Percentiles rank a stretch among this genome's conserved stretches.
These are phyloP conservation scores for Arrhamphus sclerolepis DNA, from an alignment of 2,797 vertebrate species.

Conservation along the genomic window DNA sequence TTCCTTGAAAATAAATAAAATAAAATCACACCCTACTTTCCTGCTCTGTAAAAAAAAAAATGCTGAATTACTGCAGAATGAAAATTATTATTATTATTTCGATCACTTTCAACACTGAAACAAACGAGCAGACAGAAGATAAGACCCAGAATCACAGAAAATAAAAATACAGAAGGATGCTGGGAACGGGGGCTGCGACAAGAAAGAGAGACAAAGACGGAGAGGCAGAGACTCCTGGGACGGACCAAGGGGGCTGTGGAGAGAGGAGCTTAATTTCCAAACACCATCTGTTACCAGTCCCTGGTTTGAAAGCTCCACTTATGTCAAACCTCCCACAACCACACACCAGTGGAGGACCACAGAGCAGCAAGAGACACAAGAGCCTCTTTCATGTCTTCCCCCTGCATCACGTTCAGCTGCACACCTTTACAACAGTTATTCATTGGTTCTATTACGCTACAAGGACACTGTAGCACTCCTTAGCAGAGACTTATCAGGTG, in stretches of 20 bases:
- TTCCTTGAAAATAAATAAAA: too few relatives aligned
- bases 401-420: conserved; percentile 38
- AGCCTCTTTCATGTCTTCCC: conserved; percentile 43
- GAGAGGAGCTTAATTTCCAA: conserved; percentile 90
- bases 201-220: conserved; percentile 59
- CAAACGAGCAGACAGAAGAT: conserved; percentile 30
- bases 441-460: conserved; percentile 23
- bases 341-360: conserved; percentile 62
- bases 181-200: conserved; percentile 25
- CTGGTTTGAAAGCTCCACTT: conserved; percentile 85
- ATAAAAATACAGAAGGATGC: conserved; percentile 32
- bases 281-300: conserved; percentile 92
- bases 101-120: conserved; percentile 15
- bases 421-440: conserved; percentile 31
- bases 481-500: conserved; percentile 36
- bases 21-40: too few relatives aligned
- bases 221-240: conserved; percentile 76
- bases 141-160: conserved; percentile 23
- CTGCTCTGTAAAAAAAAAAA: background rate
- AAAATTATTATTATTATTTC: conserved; percentile 23
- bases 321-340: conserved; percentile 84
- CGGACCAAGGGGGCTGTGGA: conserved; percentile 77
- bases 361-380: conserved; percentile 42
- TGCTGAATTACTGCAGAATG: background rate
- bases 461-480: conserved; percentile 16